Base-by-base conservation (phyloP, 2,888 invertebrate genomes). In the Cylloceria caligata region DNA sequence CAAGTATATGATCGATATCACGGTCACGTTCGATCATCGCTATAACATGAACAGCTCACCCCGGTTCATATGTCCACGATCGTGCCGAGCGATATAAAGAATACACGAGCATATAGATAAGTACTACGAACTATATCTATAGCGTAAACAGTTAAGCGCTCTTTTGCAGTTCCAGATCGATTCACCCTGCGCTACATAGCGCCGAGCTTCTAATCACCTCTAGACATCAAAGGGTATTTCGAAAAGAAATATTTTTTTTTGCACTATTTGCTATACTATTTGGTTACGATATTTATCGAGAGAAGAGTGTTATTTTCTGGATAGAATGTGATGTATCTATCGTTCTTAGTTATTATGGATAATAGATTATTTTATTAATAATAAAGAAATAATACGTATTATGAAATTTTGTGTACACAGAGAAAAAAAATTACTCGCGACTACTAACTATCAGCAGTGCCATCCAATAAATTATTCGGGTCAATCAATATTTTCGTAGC, bases 1-100 rank as follows among this genome's bases (percentile, higher is more conserved):
- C 64, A 65, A 75, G 60, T 64, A 39, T 60, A 45, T 79, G 86
- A 87, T 86, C 81, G 30, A 47, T 86, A 86, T 87, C 84, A 67
- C 64, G 80, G 80, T 80, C 81, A 82, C 81, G 84, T 86, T 74
- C 76, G 82, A 86, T 85, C 82, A 80, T 80, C 77, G 68, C 68
- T 64, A 34, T 39, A 72, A 73, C 76, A 72, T 64, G 77, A 64
- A 62, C 27, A 57, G 71, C 47, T 73, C 73, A 64, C 34, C 72
- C 72, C 76, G 62, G 55, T 55, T 73, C 67, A 76, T 42, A 30
- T 71, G 73, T 69, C 68, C 49, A 24, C 30, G 81, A 81, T 81
- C 81, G 62, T 55, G 73, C 36, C 64, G 36, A 57, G 47, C 67
- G 81, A 77, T 81, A 57, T 16, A 27, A 71, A 57, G 55, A 71